Evolutionary conservation across 2,113 vertebrate genomes (phyloP).

Genomic region (Semicossyphus pulcher): DNA sequence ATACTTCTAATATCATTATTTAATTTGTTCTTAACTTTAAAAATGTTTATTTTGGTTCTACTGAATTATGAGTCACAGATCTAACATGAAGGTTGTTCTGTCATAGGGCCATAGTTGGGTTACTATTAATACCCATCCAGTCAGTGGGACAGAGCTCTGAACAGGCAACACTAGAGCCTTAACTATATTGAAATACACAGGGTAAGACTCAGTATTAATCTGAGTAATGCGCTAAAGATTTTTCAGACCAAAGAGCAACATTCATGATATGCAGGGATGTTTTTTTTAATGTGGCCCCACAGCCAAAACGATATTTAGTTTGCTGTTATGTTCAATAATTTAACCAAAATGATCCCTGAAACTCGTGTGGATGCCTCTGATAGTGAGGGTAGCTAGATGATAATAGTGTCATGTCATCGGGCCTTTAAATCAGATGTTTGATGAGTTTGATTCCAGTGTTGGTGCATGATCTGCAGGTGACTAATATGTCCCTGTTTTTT

Average conservation of each 20-base stretch:
- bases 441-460: background rate
- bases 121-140: conserved; percentile 75
- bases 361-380: background rate
- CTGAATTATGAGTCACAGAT: conserved; percentile 66
- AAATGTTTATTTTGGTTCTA: conserved; percentile 57
- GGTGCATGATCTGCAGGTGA: background rate
- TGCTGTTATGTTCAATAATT: background rate
- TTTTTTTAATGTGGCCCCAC: background rate
- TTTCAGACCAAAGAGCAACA: background rate
- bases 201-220: conserved; percentile 5
- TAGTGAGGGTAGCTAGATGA: too few relatives aligned
- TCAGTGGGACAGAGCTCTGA: conserved; percentile 51
- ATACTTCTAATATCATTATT: background rate
- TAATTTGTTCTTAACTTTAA: conserved; percentile 10
- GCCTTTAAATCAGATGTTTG: background rate
- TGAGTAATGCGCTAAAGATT: background rate
- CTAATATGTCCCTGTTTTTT: conserved; percentile 26
- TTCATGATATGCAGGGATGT: too few relatives aligned
- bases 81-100: conserved; percentile 69
- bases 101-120: conserved; percentile 65
- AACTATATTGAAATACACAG: conserved; percentile 32
- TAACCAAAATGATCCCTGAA: too few relatives aligned
- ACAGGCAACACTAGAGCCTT: conserved; percentile 33
- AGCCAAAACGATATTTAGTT: background rate
- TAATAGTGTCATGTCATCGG: background rate